A percentile compares a stretch with the other conserved stretches of the same genome.
phyloP scores from a whole-genome alignment of 2,888 invertebrate species.

The Phortica okadai region DNA sequence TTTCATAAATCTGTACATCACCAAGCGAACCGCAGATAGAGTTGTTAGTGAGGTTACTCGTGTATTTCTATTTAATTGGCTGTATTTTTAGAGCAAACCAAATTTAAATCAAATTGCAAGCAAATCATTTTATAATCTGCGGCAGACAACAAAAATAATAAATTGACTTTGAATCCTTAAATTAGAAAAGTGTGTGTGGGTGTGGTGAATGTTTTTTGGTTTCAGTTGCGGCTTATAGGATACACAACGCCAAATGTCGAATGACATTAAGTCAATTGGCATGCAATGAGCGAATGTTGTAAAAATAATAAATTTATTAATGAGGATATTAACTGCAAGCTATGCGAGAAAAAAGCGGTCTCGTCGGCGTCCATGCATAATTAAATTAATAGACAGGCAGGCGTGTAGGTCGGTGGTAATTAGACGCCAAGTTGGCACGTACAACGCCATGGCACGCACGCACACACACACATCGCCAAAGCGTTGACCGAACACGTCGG shows the following conservation, averaged over 20 bases:
- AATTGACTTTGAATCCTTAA: neutral
- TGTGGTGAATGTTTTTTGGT: neutral
- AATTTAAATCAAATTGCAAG: neutral
- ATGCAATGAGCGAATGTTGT: neutral
- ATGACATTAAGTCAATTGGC: neutral
- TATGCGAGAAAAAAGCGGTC: neutral
- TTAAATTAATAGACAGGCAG: conserved; percentile 19
- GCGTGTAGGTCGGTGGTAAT: neutral
- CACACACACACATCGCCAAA: neutral
- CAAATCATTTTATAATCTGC: neutral
- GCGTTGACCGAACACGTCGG: neutral
- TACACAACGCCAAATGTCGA: neutral
- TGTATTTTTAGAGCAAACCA: conserved; percentile 15
- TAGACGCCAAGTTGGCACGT: conserved; percentile 9
- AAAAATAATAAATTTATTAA: conserved; percentile 14
- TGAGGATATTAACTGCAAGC: neutral
- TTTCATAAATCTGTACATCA: neutral
- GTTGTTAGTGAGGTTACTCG: neutral
- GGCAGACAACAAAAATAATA: neutral
- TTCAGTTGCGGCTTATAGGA: neutral
- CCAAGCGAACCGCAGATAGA: neutral
- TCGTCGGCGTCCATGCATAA: conserved; percentile 6
- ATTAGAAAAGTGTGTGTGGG: neutral
- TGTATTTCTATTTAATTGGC: conserved; percentile 1
- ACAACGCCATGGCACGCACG: conserved; percentile 1